Evolutionary conservation across 2,888 invertebrate species (phyloP).

Genomic region (Torymus aiolomorphi): DNA sequence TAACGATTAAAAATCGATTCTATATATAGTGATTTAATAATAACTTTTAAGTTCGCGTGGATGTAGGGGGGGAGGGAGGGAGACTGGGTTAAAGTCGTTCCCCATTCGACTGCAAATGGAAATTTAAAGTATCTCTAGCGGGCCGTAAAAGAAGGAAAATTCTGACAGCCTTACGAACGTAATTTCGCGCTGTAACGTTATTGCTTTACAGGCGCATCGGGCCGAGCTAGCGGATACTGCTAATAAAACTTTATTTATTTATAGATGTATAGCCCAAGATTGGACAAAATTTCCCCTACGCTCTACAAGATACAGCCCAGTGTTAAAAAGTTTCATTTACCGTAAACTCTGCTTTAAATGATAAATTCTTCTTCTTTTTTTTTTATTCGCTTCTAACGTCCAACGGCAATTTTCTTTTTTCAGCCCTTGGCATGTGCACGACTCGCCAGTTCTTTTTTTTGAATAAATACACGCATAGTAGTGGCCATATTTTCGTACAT

Average conservation of each 20-base stretch:
- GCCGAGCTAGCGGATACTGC: background rate
- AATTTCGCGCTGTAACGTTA: slow-evolving; percentile 33
- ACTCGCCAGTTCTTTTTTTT: too few relatives aligned
- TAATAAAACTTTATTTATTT: slow-evolving; percentile 39
- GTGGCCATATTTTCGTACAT: too few relatives aligned
- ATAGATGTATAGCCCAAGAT: slow-evolving; percentile 19
- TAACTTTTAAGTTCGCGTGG: background rate
- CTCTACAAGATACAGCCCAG: too few relatives aligned
- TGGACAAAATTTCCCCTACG: background rate
- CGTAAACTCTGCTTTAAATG: too few relatives aligned
- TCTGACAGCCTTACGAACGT: slow-evolving; percentile 28
- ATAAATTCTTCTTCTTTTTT: too few relatives aligned
- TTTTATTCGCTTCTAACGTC: too few relatives aligned
- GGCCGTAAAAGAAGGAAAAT: slow-evolving; percentile 15
- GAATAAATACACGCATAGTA: too few relatives aligned
- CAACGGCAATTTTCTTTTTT: too few relatives aligned
- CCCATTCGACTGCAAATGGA: slow-evolving; percentile 22
- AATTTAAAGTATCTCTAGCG: slow-evolving; percentile 30
- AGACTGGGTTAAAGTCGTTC: slow-evolving; percentile 25
- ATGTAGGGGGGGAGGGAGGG: background rate
- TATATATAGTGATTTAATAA: slow-evolving; percentile 8
- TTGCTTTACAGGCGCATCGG: slow-evolving; percentile 14
- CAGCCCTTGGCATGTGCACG: too few relatives aligned
- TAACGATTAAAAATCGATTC: background rate
- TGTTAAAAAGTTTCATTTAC: too few relatives aligned